A percentile compares a stretch with the other conserved stretches of the same genome.
phyloP scores from a whole-genome alignment of 2,113 vertebrate genomes.

The Ailuropoda melanoleuca region DNA sequence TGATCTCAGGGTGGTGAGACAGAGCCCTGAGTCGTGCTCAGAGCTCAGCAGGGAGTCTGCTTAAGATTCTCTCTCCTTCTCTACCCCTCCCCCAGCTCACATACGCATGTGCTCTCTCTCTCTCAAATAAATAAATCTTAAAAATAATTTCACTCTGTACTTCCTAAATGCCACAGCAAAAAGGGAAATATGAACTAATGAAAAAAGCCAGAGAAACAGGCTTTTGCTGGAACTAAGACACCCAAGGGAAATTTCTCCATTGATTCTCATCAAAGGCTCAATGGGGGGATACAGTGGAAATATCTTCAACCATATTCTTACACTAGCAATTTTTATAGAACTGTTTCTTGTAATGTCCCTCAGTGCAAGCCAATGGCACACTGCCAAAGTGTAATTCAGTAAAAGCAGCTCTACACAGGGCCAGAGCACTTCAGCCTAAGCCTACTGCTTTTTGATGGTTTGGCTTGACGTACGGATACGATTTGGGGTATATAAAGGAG shows the following conservation, averaged over 20 bases:
- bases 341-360: slow-evolving; percentile 64
- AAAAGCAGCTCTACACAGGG: background rate
- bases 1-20: background rate
- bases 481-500: slow-evolving; percentile 23
- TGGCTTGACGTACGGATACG: slow-evolving; percentile 23
- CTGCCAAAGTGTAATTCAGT: slow-evolving; percentile 73
- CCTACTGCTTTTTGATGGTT: slow-evolving; percentile 42
- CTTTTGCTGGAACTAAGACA: slow-evolving; percentile 15
- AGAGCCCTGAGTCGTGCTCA: background rate
- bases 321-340: slow-evolving; percentile 55
- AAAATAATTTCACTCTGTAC: background rate
- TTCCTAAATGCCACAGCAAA: slow-evolving; percentile 42
- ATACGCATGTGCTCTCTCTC: background rate
- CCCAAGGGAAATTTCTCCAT: slow-evolving; percentile 20
- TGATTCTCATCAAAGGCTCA: slow-evolving; percentile 40
- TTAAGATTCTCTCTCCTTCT: background rate
- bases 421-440: slow-evolving; percentile 5
- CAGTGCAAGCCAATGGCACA: slow-evolving; percentile 51
- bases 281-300: slow-evolving; percentile 19
- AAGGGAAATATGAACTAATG: background rate
- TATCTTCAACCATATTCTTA: slow-evolving; percentile 39
- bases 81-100: background rate
- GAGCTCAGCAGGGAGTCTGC: background rate
- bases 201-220: background rate
- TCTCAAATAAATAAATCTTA: background rate